phyloP scores from a whole-genome alignment of 2,113 vertebrate species.

The Rissa tridactyla region DNA sequence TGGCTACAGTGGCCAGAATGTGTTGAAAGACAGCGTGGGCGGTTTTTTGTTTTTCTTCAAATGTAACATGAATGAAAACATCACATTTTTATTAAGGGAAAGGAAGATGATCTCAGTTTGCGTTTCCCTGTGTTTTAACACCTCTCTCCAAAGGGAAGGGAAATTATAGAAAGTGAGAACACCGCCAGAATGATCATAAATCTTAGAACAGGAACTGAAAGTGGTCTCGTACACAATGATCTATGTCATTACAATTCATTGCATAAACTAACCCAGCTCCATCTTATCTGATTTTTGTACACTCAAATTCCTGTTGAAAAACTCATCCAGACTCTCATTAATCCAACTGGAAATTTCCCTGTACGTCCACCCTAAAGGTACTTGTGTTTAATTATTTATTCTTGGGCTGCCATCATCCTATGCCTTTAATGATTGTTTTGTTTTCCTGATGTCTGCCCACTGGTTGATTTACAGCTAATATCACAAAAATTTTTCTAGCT shows the following conservation, averaged over 20 bases:
- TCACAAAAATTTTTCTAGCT: background rate
- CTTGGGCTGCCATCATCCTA: background rate
- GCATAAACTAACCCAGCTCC: background rate
- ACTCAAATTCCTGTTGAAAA: background rate
- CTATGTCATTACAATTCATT: background rate
- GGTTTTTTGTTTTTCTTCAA: background rate
- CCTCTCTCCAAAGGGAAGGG: background rate
- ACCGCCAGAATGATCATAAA: rapidly evolving
- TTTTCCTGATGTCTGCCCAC: background rate
- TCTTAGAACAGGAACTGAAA: background rate
- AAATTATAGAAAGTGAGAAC: background rate
- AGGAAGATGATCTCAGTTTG: background rate
- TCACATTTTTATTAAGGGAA: background rate
- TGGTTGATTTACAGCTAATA: background rate
- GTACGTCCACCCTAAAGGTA: background rate
- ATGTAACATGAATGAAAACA: background rate
- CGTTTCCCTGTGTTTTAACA: background rate
- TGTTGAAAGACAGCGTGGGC: background rate
- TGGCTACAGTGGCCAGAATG: background rate
- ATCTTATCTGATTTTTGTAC: background rate
- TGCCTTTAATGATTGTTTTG: background rate
- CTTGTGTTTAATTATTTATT: background rate
- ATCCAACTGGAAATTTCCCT: background rate
- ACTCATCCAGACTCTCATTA: background rate
- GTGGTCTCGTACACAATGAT: background rate